phyloP scores from a whole-genome alignment of 2,888 invertebrate species.

The Drosophila ustulata region DNA sequence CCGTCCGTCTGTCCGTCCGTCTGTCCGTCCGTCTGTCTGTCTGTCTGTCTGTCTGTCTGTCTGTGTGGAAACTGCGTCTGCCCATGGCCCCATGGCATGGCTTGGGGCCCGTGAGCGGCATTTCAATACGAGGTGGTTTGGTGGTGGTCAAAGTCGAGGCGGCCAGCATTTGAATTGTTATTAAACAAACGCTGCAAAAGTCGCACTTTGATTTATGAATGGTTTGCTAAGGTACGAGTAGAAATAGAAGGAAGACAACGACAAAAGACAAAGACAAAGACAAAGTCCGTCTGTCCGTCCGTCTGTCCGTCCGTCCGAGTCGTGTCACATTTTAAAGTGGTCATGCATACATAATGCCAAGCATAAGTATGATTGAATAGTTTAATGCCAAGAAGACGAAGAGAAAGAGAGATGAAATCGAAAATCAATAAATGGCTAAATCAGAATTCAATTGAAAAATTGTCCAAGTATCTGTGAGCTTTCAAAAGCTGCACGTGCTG shows the following conservation, averaged over 20 bases:
- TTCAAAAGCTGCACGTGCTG: slow-evolving; percentile 9
- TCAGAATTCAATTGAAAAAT: slow-evolving; percentile 67
- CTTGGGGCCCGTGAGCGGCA: slow-evolving; percentile 57
- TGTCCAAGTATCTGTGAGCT: slow-evolving; percentile 32
- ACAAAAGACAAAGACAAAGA: slow-evolving; percentile 10
- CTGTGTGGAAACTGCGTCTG: slow-evolving; percentile 45
- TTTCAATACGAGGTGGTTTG: slow-evolving; percentile 46
- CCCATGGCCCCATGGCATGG: slow-evolving; percentile 17
- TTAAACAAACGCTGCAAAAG: slow-evolving; percentile 43
- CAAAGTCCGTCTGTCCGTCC: slow-evolving; percentile 4
- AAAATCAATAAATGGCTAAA: slow-evolving; percentile 28
- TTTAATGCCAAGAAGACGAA: slow-evolving; percentile 16
- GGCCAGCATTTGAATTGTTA: slow-evolving; percentile 44
- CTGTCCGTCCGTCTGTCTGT: not conserved
- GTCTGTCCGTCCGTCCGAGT: slow-evolving; percentile 10
- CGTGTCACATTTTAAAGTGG: slow-evolving; percentile 38
- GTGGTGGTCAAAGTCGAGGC: slow-evolving; percentile 21
- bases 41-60: slow-evolving; percentile 1
- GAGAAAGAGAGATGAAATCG: slow-evolving; percentile 17
- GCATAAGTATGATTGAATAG: slow-evolving; percentile 40
- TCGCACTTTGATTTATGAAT: slow-evolving; percentile 60
- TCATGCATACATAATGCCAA: slow-evolving; percentile 37
- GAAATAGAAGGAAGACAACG: slow-evolving; percentile 11
- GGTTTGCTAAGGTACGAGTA: slow-evolving; percentile 19
- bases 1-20: slow-evolving; percentile 14